Evolutionary conservation across 2,113 vertebrate genomes (phyloP), one percentile per base, ranked within the genome.

Genomic region (Microcebus tavaratra): DNA sequence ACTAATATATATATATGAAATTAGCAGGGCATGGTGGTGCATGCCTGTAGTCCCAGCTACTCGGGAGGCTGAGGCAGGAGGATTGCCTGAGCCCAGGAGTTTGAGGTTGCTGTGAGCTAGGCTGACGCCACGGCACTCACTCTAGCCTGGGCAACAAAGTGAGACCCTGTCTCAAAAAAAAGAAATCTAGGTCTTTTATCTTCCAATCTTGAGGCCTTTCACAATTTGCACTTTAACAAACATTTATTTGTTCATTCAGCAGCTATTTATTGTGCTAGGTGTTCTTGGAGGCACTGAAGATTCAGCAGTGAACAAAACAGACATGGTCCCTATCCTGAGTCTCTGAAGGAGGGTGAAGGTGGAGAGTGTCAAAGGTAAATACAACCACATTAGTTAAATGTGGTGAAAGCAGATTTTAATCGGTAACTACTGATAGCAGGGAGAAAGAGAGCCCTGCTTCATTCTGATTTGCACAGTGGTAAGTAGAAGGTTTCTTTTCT

Each of bases 231-330:
- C 88, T 94, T 87, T 53, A 78, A 68, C 34, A 87, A 42, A 73
- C 45, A 82, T 70, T 42, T 87, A 68, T 88, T 83, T 91, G 48
- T 81, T 86, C 73, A 20, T 34, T 73, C 27, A 61, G 73, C 31
- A 72, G 86, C 87, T 91, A 23, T 86, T 63, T 93, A 67, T 67
- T 39, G 21, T 75, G 36, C 48, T 23, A n/a, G 57, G 67, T 50
- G 6, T 53, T 91, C 84, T 88, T 48, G 48, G 48, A 82, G 82
- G 53, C 72, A 85, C 86, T n/a, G 42, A 90, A 57, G 55, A 90
- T 86, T 93, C 11, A 81, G 31, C 50, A 39, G 39, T 91, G 75
- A 96, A 86, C 45, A 91, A 86, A 75, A 94, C 8, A 72, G 10
- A 80, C 3, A 1, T 48, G 36, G 23, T 63, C n/a, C 42, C 63